A percentile compares a stretch with the other conserved stretches of the same genome.
These are phyloP conservation scores for Athalia cordata DNA, from an alignment of 2,888 invertebrate genomes.

Conservation along the genomic window DNA sequence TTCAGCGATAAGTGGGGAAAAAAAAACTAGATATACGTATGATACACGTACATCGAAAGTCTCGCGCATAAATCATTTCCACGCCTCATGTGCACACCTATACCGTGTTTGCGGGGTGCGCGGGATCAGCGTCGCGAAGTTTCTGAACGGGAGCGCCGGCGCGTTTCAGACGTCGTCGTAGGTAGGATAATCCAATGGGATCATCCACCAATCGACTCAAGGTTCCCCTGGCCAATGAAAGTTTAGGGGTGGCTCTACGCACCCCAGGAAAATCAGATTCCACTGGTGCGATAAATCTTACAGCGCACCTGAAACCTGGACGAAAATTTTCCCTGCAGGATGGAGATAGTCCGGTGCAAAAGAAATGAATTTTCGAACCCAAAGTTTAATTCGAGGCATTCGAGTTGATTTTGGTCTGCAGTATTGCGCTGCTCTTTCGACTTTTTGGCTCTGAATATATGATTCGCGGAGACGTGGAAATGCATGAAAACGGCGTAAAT, in stretches of 20 bases:
- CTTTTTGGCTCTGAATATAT: background rate
- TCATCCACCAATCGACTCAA: constrained; percentile 70
- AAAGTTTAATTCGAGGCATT: too few species aligned
- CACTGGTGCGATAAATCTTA: background rate
- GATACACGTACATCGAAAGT: too few species aligned
- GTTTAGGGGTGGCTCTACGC: constrained; percentile 55
- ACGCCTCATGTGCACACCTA: background rate
- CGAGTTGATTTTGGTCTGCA: too few species aligned
- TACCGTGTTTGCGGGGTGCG: constrained; percentile 8
- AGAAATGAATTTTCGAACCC: too few species aligned
- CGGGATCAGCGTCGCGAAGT: constrained; percentile 29
- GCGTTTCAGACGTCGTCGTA: constrained; percentile 60
- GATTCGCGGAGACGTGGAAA: background rate
- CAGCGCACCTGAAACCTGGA: background rate
- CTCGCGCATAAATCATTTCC: constrained; percentile 11
- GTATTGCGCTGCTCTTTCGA: too few species aligned
- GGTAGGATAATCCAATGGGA: constrained; percentile 72
- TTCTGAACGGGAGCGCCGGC: constrained; percentile 58
- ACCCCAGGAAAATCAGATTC: constrained; percentile 1
- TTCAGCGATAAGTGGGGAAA: too few species aligned
- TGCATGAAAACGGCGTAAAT: background rate
- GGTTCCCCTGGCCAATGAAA: constrained; percentile 58
- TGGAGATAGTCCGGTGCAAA: background rate
- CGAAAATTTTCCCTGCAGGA: background rate
- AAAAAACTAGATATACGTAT: too few species aligned